Percentiles rank a stretch among this genome's conserved stretches.
phyloP scores from a whole-genome alignment of 2,797 vertebrate genomes.

The Hoplostethus mediterraneus region DNA sequence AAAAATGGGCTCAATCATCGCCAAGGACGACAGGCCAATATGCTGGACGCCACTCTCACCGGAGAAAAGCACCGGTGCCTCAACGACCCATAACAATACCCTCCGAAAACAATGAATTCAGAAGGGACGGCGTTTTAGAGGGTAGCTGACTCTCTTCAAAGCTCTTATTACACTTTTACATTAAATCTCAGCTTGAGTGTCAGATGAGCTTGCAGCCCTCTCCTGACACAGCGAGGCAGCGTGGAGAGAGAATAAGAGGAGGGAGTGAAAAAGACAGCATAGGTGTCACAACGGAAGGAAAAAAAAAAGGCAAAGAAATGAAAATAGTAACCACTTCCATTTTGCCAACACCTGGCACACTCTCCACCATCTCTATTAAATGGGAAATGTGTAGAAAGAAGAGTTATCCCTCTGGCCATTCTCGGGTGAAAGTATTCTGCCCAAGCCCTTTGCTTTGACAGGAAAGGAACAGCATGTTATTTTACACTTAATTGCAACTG shows the following conservation, averaged over 20 bases:
- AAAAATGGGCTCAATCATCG: constrained; percentile 77
- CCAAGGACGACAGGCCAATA: constrained; percentile 78
- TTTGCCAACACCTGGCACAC: constrained; percentile 48
- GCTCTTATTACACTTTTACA: constrained; percentile 81
- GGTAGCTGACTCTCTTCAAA: constrained; percentile 70
- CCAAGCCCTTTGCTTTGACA: constrained; percentile 86
- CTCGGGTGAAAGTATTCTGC: constrained; percentile 86
- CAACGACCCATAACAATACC: constrained; percentile 80
- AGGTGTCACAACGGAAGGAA: constrained; percentile 44
- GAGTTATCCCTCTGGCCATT: constrained; percentile 89
- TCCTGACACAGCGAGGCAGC: constrained; percentile 68
- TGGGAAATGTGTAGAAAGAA: constrained; percentile 74
- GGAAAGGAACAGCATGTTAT: constrained; percentile 90
- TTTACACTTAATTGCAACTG: constrained; percentile 95
- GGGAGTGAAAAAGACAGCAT: constrained; percentile 34
- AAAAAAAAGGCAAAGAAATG: constrained; percentile 22
- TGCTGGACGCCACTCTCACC: constrained; percentile 68
- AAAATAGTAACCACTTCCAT: constrained; percentile 51
- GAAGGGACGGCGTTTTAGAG: constrained; percentile 70
- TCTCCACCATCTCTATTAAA: constrained; percentile 64
- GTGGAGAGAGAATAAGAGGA: constrained; percentile 34
- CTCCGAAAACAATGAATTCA: constrained; percentile 74
- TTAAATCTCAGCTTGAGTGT: constrained; percentile 78
- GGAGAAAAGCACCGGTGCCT: constrained; percentile 65
- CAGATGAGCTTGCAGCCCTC: constrained; percentile 76